Base-by-base conservation (phyloP, 2,888 invertebrate genomes). In the Aphodius sticticus region DNA sequence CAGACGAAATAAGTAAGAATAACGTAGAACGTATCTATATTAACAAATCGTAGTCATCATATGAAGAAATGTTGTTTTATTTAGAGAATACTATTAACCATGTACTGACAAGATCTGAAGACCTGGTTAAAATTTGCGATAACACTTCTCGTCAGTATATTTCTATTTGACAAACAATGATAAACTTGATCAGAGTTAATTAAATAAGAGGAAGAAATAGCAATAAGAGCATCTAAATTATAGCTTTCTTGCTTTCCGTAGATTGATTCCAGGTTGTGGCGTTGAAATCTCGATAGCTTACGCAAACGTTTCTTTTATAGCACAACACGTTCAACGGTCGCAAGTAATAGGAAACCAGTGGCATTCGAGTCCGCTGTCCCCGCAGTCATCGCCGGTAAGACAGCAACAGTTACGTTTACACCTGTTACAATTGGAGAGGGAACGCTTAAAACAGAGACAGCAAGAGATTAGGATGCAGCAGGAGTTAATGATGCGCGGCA, bases 391-490 rank as follows among this genome's bases (percentile, higher is more conserved):
- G 81, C 93, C 93, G 80, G 91, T 89, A 12, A 93, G 93, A 88
- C 93, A 94, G 85, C 95, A 95, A 89, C 95, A 95, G 87, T 90
- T 95, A 81, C 92, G 96, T 84, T 91, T 96, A 81, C 95, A 96
- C 88, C 95, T 95, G 81, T 91, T 97, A 84, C 96, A 97, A 88
- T 92, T 96, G 88, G 97, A 97, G 90, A 92, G 97, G 82, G 97
- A 97, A 88, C 93, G 95, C 86, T 93, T 97, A 84, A 96, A 96
- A 90, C 94, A 96, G 86, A 92, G 97, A 85, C 96, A 96, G 89
- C 96, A 96, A 90, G 97, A 97, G 91, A 96, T 97, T 86, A 92
- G 95, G 89, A 92, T 95, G 88, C 96, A 96, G 92, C 94, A 95
- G 91, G 95, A 95, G 88, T 89, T 95, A 82, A 93, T 95, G 93